A percentile compares a stretch with the other conserved stretches of the same genome.
Evolutionary conservation across 2,113 vertebrate species (phyloP).

Genomic region (Butorides virescens): DNA sequence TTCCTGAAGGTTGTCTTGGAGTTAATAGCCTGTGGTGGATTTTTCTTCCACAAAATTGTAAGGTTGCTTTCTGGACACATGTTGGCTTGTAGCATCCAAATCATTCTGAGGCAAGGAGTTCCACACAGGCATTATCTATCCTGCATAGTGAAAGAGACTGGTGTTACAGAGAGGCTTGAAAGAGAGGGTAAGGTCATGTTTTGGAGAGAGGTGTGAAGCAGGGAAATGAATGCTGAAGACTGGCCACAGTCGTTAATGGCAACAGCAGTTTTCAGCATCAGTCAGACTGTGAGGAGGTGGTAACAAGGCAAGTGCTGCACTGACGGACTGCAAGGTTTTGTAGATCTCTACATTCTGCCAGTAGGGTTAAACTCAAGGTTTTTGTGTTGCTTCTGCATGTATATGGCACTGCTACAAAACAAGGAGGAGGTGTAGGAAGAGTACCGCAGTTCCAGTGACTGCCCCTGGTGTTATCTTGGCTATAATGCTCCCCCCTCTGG

Average conservation of each 20-base stretch:
- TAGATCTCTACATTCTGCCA: neutral
- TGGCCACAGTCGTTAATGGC: neutral
- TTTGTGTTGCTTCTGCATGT: neutral
- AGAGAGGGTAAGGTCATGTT: neutral
- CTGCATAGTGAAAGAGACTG: neutral
- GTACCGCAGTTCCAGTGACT: neutral
- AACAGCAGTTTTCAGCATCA: neutral
- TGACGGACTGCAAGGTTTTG: neutral
- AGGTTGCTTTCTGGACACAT: neutral
- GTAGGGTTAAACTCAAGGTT: neutral
- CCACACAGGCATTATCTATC: accelerated
- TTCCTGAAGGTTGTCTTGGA: neutral
- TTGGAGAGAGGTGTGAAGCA: neutral
- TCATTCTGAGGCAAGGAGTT: neutral
- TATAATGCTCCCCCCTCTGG: neutral
- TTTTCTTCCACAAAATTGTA: neutral
- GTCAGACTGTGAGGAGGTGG: neutral
- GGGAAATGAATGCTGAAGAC: neutral
- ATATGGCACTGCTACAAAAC: neutral
- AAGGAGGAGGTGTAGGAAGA: neutral
- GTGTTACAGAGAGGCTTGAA: neutral
- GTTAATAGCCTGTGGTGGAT: neutral
- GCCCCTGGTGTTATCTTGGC: neutral
- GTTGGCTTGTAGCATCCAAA: neutral
- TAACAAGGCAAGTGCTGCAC: neutral